phyloP scores from a whole-genome alignment of 2,797 vertebrate genomes.

The Manis crassicaudata region DNA sequence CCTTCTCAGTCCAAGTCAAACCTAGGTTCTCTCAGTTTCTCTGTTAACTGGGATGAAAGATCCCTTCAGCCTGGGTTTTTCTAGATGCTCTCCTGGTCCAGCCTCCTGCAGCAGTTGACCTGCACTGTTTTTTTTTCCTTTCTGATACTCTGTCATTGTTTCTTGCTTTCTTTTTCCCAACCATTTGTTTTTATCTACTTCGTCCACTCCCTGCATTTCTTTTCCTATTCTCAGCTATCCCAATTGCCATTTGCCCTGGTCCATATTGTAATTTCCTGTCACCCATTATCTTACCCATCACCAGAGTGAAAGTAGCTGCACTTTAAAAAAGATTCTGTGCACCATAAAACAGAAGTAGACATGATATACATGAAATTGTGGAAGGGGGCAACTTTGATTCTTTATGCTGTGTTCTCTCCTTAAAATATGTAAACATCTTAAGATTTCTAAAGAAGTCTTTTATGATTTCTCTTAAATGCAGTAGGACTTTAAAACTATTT shows the following conservation, averaged over 20 bases:
- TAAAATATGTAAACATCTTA: conserved; percentile 14
- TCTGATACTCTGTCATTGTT: background rate
- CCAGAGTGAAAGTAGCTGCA: background rate
- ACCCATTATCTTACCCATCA: background rate
- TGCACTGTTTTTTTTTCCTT: background rate
- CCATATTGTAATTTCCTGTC: background rate
- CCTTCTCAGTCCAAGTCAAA: background rate
- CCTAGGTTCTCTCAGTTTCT: background rate
- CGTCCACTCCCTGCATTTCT: background rate
- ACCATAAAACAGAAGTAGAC: background rate
- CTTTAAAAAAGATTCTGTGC: background rate
- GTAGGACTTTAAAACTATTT: background rate
- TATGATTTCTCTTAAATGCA: conserved; percentile 4
- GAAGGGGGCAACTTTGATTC: background rate
- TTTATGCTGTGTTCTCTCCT: background rate
- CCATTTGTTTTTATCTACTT: background rate
- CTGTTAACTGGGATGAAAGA: background rate
- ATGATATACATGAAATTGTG: background rate
- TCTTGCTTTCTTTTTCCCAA: background rate
- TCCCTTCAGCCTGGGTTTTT: background rate
- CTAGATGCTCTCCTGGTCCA: background rate
- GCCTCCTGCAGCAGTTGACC: background rate
- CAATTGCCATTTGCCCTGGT: background rate
- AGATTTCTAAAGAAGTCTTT: conserved; percentile 19
- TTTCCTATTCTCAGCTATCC: background rate